Evolutionary conservation across 2,888 invertebrate genomes (phyloP).

Genomic region (Lasioglossum lativentre): DNA sequence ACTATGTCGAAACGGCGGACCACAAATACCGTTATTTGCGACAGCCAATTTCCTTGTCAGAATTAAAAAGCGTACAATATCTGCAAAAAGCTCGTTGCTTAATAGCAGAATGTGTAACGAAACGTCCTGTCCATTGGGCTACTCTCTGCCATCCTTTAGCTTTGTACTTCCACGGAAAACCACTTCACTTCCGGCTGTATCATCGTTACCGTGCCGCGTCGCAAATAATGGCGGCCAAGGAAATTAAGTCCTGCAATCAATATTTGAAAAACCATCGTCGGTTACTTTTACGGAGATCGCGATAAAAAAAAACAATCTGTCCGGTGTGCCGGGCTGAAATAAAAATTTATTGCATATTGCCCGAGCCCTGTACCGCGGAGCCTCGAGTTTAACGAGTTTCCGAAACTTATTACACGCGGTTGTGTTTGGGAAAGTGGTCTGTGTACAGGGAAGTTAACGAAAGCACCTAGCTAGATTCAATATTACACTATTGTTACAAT

Average conservation of each 20-base stretch:
- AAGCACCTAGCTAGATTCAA: neutral
- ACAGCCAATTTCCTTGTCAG: neutral
- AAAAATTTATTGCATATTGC: neutral
- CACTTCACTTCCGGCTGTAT: neutral
- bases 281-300: neutral
- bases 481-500: neutral
- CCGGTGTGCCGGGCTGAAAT: neutral
- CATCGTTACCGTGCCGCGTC: neutral
- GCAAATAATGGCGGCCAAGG: neutral
- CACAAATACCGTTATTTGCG: neutral
- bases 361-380: neutral
- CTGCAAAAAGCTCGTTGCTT: neutral
- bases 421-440: neutral
- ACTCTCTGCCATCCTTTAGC: neutral
- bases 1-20: neutral
- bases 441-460: neutral
- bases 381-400: slow-evolving; percentile 1
- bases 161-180: neutral
- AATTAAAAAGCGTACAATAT: neutral
- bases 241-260: neutral
- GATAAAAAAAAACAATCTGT: neutral
- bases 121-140: neutral
- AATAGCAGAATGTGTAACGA: neutral
- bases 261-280: neutral
- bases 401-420: neutral